Evolutionary conservation across 2,113 vertebrate species (phyloP).

Genomic region (Spermophilus dauricus): DNA sequence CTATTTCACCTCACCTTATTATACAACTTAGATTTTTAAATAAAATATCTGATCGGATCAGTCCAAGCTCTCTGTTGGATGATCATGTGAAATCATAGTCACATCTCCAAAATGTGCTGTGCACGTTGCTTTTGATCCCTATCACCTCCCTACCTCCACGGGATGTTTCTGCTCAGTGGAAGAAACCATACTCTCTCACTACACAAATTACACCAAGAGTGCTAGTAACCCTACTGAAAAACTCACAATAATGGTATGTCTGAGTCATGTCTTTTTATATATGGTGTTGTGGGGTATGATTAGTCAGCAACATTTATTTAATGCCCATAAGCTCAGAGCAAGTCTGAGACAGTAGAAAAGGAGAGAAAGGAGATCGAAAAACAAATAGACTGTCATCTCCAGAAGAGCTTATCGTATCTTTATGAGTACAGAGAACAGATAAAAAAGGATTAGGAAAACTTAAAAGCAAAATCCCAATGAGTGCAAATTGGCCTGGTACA

Average conservation of each 20-base stretch:
- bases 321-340: slow-evolving; percentile 2
- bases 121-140: not conserved
- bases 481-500: slow-evolving; percentile 30
- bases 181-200: not conserved
- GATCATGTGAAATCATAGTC: not conserved
- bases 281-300: not conserved
- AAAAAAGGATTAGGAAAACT: slow-evolving; percentile 54
- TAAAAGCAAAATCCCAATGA: slow-evolving; percentile 47
- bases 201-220: not conserved
- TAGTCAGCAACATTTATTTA: slow-evolving; percentile 33
- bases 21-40: not conserved
- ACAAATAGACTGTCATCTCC: not conserved
- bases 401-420: not conserved
- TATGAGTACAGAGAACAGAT: slow-evolving; percentile 3
- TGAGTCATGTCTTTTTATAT: not conserved
- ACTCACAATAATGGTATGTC: not conserved
- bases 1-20: not conserved
- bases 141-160: fast-evolving
- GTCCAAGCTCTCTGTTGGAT: not conserved
- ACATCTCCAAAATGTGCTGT: not conserved
- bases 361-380: not conserved
- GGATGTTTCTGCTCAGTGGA: not conserved
- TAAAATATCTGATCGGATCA: not conserved
- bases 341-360: not conserved
- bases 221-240: not conserved